Evolutionary conservation across 2,113 vertebrate species (phyloP).

Genomic region (Trichomycterus rosablanca): DNA sequence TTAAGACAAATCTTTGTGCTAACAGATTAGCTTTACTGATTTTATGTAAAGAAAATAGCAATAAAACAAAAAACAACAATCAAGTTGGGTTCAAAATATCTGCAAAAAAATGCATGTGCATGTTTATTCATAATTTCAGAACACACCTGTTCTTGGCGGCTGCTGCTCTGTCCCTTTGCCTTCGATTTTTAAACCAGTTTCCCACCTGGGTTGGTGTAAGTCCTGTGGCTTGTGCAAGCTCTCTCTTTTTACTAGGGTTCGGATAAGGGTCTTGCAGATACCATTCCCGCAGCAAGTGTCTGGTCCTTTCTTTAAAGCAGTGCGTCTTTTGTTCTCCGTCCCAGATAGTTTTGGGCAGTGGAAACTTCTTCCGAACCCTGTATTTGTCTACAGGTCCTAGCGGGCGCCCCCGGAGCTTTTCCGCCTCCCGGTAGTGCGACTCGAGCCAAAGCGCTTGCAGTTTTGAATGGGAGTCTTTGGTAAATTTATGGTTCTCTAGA

Average conservation of each 20-base stretch:
- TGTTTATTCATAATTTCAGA: not conserved
- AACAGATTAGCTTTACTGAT: no score
- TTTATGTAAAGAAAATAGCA: no score
- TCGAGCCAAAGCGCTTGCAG: conserved; percentile 98
- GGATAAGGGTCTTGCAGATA: conserved; percentile 98
- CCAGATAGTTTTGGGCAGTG: conserved; percentile 96
- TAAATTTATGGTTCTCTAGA: conserved; percentile 98
- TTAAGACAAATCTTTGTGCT: no score
- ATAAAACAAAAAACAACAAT: not conserved
- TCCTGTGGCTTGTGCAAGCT: conserved; percentile 97
- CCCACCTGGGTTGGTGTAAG: conserved; percentile 98
- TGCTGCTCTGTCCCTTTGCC: conserved; percentile 97
- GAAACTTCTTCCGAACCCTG: conserved; percentile 98
- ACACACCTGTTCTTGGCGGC: conserved; percentile 97
- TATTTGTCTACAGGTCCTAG: conserved; percentile 99
- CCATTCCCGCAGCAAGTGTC: conserved; percentile 96
- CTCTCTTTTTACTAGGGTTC: conserved; percentile 96
- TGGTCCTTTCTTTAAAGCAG: conserved; percentile 98
- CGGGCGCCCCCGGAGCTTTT: conserved; percentile 94
- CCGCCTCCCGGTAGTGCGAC: conserved; percentile 98
- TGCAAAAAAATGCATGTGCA: not conserved
- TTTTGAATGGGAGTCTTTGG: conserved; percentile 97
- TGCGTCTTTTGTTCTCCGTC: conserved; percentile 99
- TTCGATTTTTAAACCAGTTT: conserved; percentile 99
- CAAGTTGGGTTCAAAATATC: not conserved